Conservation (phyloP, 2,113 vertebrate genomes). For the Zootoca vivipara region DNA sequence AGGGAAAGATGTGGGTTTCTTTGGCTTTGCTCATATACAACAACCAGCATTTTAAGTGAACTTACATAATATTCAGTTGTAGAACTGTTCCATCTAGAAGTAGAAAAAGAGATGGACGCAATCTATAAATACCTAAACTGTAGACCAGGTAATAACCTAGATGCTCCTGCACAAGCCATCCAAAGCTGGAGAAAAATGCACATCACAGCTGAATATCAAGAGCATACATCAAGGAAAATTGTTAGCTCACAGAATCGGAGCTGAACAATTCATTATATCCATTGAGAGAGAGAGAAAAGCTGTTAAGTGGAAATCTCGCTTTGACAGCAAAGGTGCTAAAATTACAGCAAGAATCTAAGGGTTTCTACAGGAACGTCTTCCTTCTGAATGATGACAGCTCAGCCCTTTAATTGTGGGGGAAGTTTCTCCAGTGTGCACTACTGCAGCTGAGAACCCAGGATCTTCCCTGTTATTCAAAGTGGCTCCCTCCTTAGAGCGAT, state of each 20-base stretch:
- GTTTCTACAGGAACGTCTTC: background rate
- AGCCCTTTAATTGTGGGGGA: background rate
- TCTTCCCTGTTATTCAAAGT: background rate
- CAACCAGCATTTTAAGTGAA: background rate
- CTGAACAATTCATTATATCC: constrained; percentile 3
- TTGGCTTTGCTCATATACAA: background rate
- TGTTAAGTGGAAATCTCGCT: background rate
- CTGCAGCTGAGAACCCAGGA: background rate
- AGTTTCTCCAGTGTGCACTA: background rate
- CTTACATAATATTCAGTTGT: background rate
- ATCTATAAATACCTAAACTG: background rate
- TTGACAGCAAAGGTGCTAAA: background rate
- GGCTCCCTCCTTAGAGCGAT: background rate
- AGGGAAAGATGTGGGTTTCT: background rate
- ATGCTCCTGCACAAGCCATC: background rate
- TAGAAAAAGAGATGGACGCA: background rate
- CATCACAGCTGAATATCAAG: background rate
- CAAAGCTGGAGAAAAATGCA: background rate
- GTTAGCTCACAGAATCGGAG: background rate
- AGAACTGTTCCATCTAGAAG: background rate
- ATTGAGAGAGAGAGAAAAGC: background rate
- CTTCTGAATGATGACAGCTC: background rate
- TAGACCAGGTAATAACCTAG: background rate
- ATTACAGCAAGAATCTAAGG: background rate
- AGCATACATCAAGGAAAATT: background rate